phyloP scores from a whole-genome alignment of 2,113 vertebrate genomes.

The Dolichallabes microphthalmus region DNA sequence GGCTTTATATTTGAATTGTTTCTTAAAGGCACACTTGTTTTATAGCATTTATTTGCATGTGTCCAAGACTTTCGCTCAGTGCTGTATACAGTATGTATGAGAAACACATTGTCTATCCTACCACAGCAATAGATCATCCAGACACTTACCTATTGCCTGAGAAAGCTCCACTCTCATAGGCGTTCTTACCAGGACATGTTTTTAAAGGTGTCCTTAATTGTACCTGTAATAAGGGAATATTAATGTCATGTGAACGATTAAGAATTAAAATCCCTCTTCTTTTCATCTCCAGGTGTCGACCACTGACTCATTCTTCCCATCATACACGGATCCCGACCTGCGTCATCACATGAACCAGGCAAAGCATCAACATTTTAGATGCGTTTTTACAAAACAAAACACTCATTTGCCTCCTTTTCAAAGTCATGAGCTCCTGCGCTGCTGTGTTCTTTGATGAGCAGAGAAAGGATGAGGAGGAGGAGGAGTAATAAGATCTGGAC shows the following conservation, averaged over 20 bases:
- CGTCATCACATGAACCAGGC: constrained; percentile 70
- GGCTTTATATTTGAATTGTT: no score
- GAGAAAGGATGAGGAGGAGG: constrained; percentile 80
- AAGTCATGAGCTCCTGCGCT: constrained; percentile 77
- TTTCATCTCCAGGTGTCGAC: constrained; percentile 85
- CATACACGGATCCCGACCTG: constrained; percentile 81
- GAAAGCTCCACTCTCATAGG: not conserved
- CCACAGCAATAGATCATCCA: not conserved
- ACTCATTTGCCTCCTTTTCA: constrained; percentile 42
- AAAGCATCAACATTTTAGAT: constrained; percentile 72
- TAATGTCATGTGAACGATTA: not conserved
- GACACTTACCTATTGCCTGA: not conserved
- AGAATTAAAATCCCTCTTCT: constrained; percentile 56
- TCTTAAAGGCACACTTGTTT: no score
- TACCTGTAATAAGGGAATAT: not conserved
- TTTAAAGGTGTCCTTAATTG: not conserved
- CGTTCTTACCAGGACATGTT: not conserved
- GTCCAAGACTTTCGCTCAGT: no score
- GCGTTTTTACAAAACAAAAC: constrained; percentile 29
- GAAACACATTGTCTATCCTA: not conserved
- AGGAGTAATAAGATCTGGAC: constrained; percentile 84
- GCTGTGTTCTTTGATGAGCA: constrained; percentile 77
- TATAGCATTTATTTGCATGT: no score
- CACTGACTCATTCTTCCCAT: constrained; percentile 75
- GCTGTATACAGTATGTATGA: no score